Base-by-base conservation (phyloP, 2,113 vertebrate genomes). In the Uropsilus gracilis region DNA sequence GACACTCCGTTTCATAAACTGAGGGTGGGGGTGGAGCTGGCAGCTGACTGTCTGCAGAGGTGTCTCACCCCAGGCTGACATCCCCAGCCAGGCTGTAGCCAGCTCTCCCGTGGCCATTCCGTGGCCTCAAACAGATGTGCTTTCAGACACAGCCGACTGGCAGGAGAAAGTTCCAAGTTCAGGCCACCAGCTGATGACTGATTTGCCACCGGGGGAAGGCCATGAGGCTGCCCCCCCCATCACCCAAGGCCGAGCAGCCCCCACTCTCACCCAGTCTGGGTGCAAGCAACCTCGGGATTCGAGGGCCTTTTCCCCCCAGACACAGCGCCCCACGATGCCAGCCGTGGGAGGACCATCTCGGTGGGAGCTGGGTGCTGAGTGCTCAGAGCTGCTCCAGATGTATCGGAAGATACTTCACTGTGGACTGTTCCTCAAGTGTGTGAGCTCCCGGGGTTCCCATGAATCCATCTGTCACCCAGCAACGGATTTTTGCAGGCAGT, bases 11-110 rank as follows among this genome's bases (percentile, higher is more conserved):
- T 55, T 72, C 59, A 4, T 22, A 42, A 92, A 24, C 11, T 14
- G 13, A 8, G 9, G 16, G 0, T 18, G 80, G 32, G 68, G 63
- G 37, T 7, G 0, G 1, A 26, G n/a, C n/a, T n/a, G n/a, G n/a
- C n/a, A n/a, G n/a, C n/a, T n/a, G n/a, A n/a, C n/a, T n/a, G n/a
- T n/a, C n/a, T n/a, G n/a, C 91, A 0, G 5, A 9, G 22, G 69
- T 55, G 6, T 9, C 30, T 9, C 3, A 18, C 34, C 32, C 39
- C 2, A 1, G 0, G 12, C 48, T 13, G 48, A 50, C n/a, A n/a
- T n/a, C 53, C 53, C 53, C 3, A 53, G 50, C 42, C 26, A 13
- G 39, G 44, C 17, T 76, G 39, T 53, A 1, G 8, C 10, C 32
- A 55, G 17, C 77, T 44, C 37, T 48, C 48, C 72, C 18, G 16